These are phyloP conservation scores for Prosapia bicincta DNA, from an alignment of 2,888 invertebrate genomes.

Conservation along the genomic window DNA sequence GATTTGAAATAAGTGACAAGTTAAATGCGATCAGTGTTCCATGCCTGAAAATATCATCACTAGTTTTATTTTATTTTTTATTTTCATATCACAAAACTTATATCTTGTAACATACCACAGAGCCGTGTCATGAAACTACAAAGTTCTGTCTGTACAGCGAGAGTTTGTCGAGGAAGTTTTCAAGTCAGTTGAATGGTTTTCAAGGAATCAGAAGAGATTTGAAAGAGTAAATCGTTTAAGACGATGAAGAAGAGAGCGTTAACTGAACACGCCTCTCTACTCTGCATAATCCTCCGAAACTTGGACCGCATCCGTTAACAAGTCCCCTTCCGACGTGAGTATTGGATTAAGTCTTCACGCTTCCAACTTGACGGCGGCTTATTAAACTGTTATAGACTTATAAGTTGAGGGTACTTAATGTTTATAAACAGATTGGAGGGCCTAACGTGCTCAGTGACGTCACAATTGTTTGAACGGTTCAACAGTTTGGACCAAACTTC, in stretches of 20 bases:
- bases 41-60: too few species aligned
- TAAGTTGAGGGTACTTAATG: background rate
- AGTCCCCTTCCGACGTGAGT: background rate
- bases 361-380: background rate
- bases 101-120: too few species aligned
- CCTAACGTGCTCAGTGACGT: background rate
- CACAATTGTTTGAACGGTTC: background rate
- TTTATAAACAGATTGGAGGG: background rate
- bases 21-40: too few species aligned
- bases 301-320: background rate
- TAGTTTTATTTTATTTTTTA: too few species aligned
- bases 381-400: conserved; percentile 2
- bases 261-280: background rate
- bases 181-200: too few species aligned
- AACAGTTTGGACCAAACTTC: background rate
- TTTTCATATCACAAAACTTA: too few species aligned
- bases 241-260: background rate
- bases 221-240: background rate
- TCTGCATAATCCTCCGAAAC: background rate
- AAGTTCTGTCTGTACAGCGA: too few species aligned
- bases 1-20: too few species aligned
- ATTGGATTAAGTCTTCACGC: background rate
- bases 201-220: background rate
- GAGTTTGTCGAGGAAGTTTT: too few species aligned
- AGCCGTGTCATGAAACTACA: too few species aligned